Base-by-base conservation (phyloP, 2,888 invertebrate species). In the Caenorhabditis panamensis region DNA sequence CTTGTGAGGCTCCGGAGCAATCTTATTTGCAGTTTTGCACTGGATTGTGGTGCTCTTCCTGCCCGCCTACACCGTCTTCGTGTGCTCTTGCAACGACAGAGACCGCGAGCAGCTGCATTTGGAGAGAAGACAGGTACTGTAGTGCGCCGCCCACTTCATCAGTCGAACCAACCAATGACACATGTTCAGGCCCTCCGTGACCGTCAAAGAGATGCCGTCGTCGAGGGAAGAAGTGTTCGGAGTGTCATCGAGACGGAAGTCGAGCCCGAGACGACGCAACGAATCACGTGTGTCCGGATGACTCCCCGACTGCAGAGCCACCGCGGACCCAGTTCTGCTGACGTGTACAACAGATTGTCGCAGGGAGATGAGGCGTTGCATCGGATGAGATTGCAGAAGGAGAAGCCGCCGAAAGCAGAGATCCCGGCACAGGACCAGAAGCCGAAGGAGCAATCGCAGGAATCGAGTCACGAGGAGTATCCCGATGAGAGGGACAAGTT, bases 181-280 rank as follows among this genome's bases (percentile, higher is more conserved):
- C 9, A 1, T 62, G 5, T 47, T 13, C 53, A 79, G 75, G 82
- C 82, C 0, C 75, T 82, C 2, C 71, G 76, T 13, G 76, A 78
- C 28, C 73, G 78, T n/a, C 82, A 82, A 67, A 58, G 82, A 13
- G 71, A 75, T 28, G 80, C 80, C 5, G 80, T 53, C 0, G 36
- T 76, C 22, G 66, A 61, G 3, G 78, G 83, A 44, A 20, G 71
- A 56, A 78, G 80, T 58, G 73, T 83, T 5, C 73, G 78, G 18
- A 83, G 78, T 69, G 83, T 83, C 16, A 80, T 81, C 37, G 77
- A 81, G 31, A 79, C 71, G 13, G 79, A 82, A 53, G 67, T 76
- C 11, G 77, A 79, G 22, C 18, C 44, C 1, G 77, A 72, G n/a
- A n/a, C 61, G n/a, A 41, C 61, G 20, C 53, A 56, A 22, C 49